Evolutionary conservation across 2,797 vertebrate genomes (phyloP).

Genomic region (Sebastes baramenuke): DNA sequence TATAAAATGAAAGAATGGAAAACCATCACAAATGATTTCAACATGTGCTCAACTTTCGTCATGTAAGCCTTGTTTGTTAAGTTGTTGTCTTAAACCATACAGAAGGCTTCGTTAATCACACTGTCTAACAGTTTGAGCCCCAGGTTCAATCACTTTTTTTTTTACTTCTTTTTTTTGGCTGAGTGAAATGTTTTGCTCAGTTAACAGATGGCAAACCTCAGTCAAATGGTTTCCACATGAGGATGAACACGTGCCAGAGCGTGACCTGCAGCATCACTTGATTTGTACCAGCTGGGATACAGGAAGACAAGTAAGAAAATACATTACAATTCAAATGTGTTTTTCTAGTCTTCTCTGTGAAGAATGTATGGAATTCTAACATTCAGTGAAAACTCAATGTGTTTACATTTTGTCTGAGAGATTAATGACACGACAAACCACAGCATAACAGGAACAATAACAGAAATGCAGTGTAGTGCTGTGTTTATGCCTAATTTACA

Average conservation of each 20-base stretch:
- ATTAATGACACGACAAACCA: not conserved
- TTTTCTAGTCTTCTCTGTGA: not conserved
- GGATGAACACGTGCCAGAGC: not conserved
- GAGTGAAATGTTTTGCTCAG: conserved; percentile 12
- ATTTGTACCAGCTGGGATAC: conserved; percentile 20
- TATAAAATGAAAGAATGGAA: not conserved
- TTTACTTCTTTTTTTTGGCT: not conserved
- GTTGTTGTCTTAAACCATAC: not conserved
- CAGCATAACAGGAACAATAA: not conserved
- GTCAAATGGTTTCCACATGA: conserved; percentile 44
- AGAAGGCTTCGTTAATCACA: not conserved
- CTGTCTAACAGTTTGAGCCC: not conserved
- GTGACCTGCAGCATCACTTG: conserved; percentile 8
- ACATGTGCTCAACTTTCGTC: not conserved
- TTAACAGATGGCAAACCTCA: conserved; percentile 20
- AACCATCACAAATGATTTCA: not conserved
- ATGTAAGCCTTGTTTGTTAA: not conserved
- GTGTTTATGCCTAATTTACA: not conserved
- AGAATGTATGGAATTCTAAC: not conserved
- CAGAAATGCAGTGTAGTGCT: not conserved
- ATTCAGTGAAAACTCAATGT: not conserved
- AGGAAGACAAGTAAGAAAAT: not conserved
- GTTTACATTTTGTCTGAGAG: not conserved
- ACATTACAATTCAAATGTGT: not conserved
- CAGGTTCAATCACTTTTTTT: not conserved